Evolutionary conservation across 1,140 invertebrate genomes (phyloP), one percentile per base, ranked within the genome.

Genomic region (Pseudomyrmex cubaensis): DNA sequence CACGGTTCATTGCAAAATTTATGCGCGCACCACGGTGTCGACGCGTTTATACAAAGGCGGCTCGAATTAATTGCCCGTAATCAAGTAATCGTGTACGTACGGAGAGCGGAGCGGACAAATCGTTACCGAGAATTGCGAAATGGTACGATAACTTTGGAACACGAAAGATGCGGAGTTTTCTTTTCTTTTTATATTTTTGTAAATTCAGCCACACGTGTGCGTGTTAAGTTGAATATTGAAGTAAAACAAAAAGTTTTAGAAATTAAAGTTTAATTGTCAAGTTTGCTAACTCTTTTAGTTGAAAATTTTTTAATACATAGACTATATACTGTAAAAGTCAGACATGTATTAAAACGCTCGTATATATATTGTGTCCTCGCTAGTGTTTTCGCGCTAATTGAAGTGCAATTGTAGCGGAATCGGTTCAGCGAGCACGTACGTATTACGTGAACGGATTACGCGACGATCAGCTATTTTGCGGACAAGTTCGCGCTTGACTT

Each of bases 391-490:
- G 25, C 22, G 9, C 46, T 66, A 76, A 76, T 76, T 64, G 74
- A 22, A 76, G 46, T 76, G 48, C 61, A 76, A 76, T 76, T 76
- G 74, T 48, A 25, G 15, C 48, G 22, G 22, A 66, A 76, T 76
- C 62, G 74, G 74, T 48, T 62, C 48, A 13, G 13, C 74, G 22
- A 48, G 74, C 74, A 76, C 74, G 74, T 76, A 64, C 61, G 35
- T 54, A 48, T 76, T 46, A 76, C 61, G 74, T 76, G 74, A 76
- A 76, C 74, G 22, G 74, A 76, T 76, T 76, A 66, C 63, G 50
- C 61, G 74, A 66, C 61, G 46, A 63, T 76, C 74, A 76, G 61
- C 74, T 66, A 76, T 76, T 76, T 76, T 54, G 74, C 46, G 74
- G 74, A 50, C 61, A 76, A 76, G 74, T 66, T 66, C 48, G 61